Evolutionary conservation across 2,888 invertebrate species (phyloP).

Genomic region (Drosophila lacicola): DNA sequence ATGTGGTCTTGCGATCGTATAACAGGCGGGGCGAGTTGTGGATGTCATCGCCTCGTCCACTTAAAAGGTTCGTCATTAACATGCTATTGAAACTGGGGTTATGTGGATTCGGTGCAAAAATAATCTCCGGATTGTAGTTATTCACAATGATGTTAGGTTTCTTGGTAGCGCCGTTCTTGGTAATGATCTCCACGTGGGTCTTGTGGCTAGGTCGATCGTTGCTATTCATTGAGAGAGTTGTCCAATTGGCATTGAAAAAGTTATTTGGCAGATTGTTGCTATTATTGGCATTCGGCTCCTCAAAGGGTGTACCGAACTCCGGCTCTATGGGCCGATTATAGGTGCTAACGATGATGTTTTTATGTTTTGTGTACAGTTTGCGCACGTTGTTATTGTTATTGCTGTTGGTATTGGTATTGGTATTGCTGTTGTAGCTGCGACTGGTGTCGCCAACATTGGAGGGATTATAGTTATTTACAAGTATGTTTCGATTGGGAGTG

Average conservation of each 20-base stretch:
- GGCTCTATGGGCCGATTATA: conserved; percentile 78
- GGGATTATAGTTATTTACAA: conserved; percentile 85
- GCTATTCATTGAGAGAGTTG: conserved; percentile 69
- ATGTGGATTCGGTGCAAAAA: conserved; percentile 82
- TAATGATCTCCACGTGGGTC: conserved; percentile 89
- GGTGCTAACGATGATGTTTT: conserved; percentile 84
- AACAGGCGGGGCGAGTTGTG: conserved; percentile 82
- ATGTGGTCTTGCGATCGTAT: conserved; percentile 94
- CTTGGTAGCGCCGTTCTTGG: conserved; percentile 88
- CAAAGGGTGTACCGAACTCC: conserved; percentile 72
- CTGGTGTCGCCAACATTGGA: conserved; percentile 72
- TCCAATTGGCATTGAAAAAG: conserved; percentile 84
- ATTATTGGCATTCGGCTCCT: conserved; percentile 60
- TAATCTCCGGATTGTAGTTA: conserved; percentile 86
- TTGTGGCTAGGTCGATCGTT: conserved; percentile 87
- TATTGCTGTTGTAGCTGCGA: conserved; percentile 68
- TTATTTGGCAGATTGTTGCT: conserved; percentile 74
- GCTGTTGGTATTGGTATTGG: conserved; percentile 59
- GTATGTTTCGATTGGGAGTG: conserved; percentile 84
- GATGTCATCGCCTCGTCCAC: conserved; percentile 75
- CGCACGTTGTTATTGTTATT: conserved; percentile 70
- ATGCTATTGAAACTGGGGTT: conserved; percentile 83
- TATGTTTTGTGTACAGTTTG: conserved; percentile 84
- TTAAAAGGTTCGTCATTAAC: conserved; percentile 82
- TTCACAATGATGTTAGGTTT: conserved; percentile 88